Evolutionary conservation across 2,113 vertebrate species (phyloP), one percentile per base, ranked within the genome.

Genomic region (Bubalus kerabau): DNA sequence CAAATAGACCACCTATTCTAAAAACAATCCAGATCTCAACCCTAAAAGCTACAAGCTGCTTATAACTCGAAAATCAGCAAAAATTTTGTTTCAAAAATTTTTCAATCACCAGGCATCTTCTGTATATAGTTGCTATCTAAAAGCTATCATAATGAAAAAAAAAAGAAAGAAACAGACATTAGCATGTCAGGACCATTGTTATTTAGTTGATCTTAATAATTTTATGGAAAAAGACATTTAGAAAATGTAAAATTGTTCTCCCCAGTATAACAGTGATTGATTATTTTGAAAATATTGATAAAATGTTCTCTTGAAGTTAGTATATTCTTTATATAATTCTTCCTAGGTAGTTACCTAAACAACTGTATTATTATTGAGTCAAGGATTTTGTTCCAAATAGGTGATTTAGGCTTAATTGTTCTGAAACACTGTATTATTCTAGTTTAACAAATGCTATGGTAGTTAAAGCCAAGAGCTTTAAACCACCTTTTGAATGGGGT

Each of bases 251-350:
- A 78, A 59, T 94, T 92, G 86, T 64, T 97, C 24, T 97, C 32
- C 82, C 59, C 76, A 80, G 15, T 62, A 57, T 84, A 92, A 86
- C 26, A 36, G 7, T 82, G 36, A 86, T 91, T 90, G 86, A 76
- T 46, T 84, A 80, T 83, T 97, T 95, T 96, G 50, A 95, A 89
- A 95, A 91, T 26, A 86, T 40, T 87, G n/a, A 84, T 91, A 82
- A 92, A 92, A 82, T 91, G 0, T 93, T 59, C 17, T 15, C 17
- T 94, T 93, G n/a, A 96, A 85, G 13, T 91, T 95, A 84, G 57
- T 83, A 4, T 89, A 30, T 76, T 90, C n/a, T 78, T 36, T 92
- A 93, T 85, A 91, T 81, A 91, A 48, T 90, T 97, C 32, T 48
- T 87, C 21, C 64, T 85, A 2, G 43, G 26, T 59, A 95, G 46